Conservation (phyloP, 2,113 vertebrate species). For the Python bivittatus region DNA sequence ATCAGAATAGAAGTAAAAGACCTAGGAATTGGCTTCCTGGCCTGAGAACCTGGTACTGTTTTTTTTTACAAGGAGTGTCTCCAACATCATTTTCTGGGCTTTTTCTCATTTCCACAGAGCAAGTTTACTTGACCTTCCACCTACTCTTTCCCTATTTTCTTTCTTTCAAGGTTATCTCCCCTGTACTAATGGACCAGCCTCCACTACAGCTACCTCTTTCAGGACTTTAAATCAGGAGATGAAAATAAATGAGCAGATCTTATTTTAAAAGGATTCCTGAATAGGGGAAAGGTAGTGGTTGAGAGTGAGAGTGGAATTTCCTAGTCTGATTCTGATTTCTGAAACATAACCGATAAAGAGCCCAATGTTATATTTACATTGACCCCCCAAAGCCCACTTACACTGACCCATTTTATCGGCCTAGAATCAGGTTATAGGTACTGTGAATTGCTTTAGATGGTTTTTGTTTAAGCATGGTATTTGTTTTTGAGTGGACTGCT, state of each 20-base stretch:
- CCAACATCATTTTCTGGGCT: neutral
- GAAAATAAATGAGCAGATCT: neutral
- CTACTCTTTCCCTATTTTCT: neutral
- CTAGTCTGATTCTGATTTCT: neutral
- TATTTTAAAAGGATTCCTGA: neutral
- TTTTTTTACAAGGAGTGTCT: neutral
- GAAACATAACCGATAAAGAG: constrained; percentile 20
- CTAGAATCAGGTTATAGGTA: constrained; percentile 41
- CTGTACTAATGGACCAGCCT: neutral
- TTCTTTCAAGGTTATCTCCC: neutral
- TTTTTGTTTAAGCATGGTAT: neutral
- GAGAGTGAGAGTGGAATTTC: neutral
- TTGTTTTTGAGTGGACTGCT: neutral
- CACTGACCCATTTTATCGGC: too few relatives aligned
- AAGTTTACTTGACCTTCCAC: neutral
- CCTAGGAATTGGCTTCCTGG: neutral
- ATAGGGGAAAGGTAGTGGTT: neutral
- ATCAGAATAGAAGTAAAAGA: neutral
- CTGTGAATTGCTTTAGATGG: neutral
- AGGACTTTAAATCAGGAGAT: neutral
- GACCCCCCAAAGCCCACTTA: neutral
- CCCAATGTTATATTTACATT: neutral
- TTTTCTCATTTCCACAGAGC: neutral
- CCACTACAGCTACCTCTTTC: neutral
- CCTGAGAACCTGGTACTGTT: neutral